phyloP scores from a whole-genome alignment of 1,140 invertebrate genomes.

The Thaumatotibia leucotreta region DNA sequence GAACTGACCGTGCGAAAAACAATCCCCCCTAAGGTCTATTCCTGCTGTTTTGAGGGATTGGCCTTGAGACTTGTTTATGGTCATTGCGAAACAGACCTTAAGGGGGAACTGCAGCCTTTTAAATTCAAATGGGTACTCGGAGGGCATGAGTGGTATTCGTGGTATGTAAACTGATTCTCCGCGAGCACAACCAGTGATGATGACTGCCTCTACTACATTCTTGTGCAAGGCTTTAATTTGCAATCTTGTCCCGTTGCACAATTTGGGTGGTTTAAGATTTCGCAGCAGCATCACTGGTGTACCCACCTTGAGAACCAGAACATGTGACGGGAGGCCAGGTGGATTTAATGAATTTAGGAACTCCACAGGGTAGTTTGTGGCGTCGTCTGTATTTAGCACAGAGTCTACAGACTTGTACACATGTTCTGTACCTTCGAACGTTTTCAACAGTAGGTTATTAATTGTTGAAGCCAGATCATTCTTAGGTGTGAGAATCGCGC shows the following conservation, averaged over 20 bases:
- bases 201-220: conserved; percentile 52
- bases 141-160: conserved; percentile 42
- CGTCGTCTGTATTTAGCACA: conserved; percentile 16
- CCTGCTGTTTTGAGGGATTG: conserved; percentile 26
- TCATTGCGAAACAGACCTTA: conserved; percentile 31
- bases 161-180: conserved; percentile 38
- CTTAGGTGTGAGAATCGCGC: conserved; percentile 3
- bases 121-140: conserved; percentile 37
- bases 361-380: conserved; percentile 23
- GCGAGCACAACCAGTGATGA: conserved; percentile 31
- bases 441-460: background rate
- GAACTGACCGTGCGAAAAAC: conserved; percentile 31
- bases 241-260: conserved; percentile 57
- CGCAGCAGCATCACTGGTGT: conserved; percentile 55
- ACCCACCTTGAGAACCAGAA: conserved; percentile 48
- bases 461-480: background rate
- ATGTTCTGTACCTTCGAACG: background rate
- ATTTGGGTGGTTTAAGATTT: conserved; percentile 51
- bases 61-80: conserved; percentile 33
- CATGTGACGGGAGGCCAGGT: conserved; percentile 33
- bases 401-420: background rate
- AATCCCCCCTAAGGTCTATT: conserved; percentile 25
- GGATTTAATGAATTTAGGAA: conserved; percentile 27
- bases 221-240: conserved; percentile 38
- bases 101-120: conserved; percentile 33